Evolutionary conservation across 2,888 invertebrate species (phyloP), one percentile per base, ranked within the genome.

Genomic region (Protodeltote pygarga): DNA sequence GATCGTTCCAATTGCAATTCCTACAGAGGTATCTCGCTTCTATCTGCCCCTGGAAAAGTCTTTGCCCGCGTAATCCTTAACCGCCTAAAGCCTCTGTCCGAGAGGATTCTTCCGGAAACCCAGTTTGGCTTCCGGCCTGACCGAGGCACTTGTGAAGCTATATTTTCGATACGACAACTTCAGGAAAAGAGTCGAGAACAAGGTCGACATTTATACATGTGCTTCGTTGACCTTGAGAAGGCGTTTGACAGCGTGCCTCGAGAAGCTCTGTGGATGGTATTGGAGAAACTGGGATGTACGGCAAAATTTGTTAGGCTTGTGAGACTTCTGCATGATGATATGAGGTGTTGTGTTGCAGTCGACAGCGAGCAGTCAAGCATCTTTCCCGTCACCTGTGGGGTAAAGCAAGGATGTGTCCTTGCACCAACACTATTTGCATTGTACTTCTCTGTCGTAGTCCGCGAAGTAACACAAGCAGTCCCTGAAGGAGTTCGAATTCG

Each of bases 121-220:
- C 65, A 54, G 25, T 60, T 49, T 37, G 48, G 58, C 9, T 65
- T 62, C 29, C 45, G 52, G n/a, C 52, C 52, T n/a, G 14, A 46
- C 1, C 15, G 55, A 25, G 61, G 59, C 1, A 61, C 61, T 1
- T 48, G 34, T 29, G 58, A 58, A 5, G 50, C 31, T 2, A 32
- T 32, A 11, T 46, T 38, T 9, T 16, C 32, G 2, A 15, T 46
- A 3, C 24, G 27, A 1, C 38, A 46, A 23, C 20, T 46, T 1
- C 46, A 46, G 10, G 46, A 38, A 33, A 46, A 45, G 14, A 38
- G 29, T n/a, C 16, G 25, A 20, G 41, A 48, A 21, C 40, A 48
- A 20, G 2, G 10, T 20, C 41, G 33, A n/a, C 10, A 10, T 5
- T 11, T 38, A 13, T 41, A 37, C 11, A 32, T 41, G 1, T 51